These are phyloP conservation scores for Drosophila colorata DNA, from an alignment of 2,888 invertebrate genomes.

Conservation along the genomic window DNA sequence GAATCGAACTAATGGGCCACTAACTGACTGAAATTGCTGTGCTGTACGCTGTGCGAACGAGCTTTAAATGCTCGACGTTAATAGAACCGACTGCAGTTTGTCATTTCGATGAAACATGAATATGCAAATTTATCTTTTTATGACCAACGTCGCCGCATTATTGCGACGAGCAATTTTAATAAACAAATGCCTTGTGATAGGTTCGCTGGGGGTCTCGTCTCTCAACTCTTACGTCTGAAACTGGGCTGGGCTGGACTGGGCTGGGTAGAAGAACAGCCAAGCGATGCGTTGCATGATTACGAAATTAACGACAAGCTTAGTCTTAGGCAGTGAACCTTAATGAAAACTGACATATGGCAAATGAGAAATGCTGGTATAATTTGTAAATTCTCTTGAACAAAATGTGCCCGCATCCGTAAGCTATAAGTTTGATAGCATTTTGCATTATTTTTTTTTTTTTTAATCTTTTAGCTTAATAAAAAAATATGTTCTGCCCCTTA, in stretches of 20 bases:
- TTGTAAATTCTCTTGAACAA: neutral
- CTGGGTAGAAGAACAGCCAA: conserved; percentile 25
- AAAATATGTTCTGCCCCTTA: too few species aligned
- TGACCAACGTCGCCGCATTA: conserved; percentile 40
- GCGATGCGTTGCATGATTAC: conserved; percentile 48
- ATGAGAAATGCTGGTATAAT: neutral
- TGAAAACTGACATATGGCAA: conserved; percentile 22
- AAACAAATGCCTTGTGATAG: conserved; percentile 58
- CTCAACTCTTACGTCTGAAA: neutral
- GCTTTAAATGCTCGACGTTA: conserved; percentile 29
- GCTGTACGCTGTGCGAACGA: neutral
- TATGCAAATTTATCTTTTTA: conserved; percentile 68
- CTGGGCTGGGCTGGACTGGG: neutral
- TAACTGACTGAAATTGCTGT: neutral
- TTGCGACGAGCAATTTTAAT: conserved; percentile 54
- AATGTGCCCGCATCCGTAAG: neutral
- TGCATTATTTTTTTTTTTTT: too few species aligned
- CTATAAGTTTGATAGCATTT: too few species aligned
- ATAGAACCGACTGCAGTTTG: conserved; percentile 50
- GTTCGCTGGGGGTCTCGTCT: conserved; percentile 9
- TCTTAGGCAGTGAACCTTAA: conserved; percentile 8
- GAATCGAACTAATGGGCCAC: conserved; percentile 35
- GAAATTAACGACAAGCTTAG: conserved; percentile 62
- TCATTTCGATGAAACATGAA: conserved; percentile 61
- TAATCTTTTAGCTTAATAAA: too few species aligned